Conservation (phyloP, 1,140 invertebrate genomes). For the Papilio glaucus region DNA sequence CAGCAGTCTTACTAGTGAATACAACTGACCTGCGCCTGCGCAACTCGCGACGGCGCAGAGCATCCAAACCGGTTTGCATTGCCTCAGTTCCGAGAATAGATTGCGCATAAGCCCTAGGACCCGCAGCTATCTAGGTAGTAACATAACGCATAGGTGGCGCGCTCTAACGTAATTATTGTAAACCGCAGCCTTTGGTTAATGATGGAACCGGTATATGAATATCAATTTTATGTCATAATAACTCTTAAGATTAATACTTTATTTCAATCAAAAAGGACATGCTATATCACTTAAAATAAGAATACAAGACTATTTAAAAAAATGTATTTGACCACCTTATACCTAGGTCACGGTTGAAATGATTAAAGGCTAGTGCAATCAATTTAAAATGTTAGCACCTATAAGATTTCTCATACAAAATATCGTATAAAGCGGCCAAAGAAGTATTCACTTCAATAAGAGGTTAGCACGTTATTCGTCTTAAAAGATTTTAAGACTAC, state of each 20-base stretch:
- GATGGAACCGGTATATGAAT: background rate
- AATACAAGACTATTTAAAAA: no score
- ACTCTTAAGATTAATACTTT: background rate
- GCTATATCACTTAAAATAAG: no score
- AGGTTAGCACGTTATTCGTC: background rate
- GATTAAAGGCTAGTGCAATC: no score
- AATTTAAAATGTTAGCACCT: no score
- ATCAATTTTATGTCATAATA: conserved; percentile 3
- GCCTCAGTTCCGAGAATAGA: conserved; percentile 22
- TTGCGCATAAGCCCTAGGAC: background rate
- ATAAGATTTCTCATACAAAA: no score
- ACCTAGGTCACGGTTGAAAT: no score
- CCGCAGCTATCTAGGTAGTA: conserved; percentile 4
- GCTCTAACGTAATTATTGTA: background rate
- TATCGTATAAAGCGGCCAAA: no score
- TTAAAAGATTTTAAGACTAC: background rate
- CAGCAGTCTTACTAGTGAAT: background rate
- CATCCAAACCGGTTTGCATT: conserved; percentile 16
- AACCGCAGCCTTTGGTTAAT: background rate
- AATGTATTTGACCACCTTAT: no score
- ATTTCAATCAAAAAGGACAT: no score
- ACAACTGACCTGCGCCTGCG: background rate
- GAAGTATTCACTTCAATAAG: no score
- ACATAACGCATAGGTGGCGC: background rate
- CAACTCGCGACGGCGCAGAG: background rate